These are phyloP conservation scores for Scolopax bukidnonensis DNA, from an alignment of 2,797 vertebrate genomes.

Conservation along the genomic window DNA sequence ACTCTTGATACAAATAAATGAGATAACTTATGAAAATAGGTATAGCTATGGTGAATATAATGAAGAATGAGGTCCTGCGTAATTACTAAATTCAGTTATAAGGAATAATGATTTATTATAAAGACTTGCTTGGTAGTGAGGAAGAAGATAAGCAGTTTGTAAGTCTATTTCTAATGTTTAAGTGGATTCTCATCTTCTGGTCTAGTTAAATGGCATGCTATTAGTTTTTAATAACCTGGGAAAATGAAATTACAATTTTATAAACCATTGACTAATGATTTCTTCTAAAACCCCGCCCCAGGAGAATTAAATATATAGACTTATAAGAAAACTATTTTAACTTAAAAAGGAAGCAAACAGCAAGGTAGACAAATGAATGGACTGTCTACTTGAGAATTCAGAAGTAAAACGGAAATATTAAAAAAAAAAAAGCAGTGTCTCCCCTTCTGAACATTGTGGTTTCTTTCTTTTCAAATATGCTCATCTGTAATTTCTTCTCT, in stretches of 20 bases:
- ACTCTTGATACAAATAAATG: constrained; percentile 43
- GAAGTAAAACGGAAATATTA: not conserved
- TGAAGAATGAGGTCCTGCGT: constrained; percentile 8
- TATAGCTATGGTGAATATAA: constrained; percentile 19
- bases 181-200: constrained; percentile 12
- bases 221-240: constrained; percentile 49
- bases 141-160: not conserved
- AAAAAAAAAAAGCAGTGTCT: not conserved
- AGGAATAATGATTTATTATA: constrained; percentile 28
- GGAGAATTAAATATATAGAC: not conserved
- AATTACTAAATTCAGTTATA: constrained; percentile 21
- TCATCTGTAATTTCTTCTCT: not conserved
- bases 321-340: not conserved
- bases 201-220: constrained; percentile 46
- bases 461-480: not conserved
- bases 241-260: constrained; percentile 36
- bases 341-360: not conserved
- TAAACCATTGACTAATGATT: constrained; percentile 31
- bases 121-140: not conserved
- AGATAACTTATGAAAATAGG: constrained; percentile 26
- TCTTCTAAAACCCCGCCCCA: not conserved
- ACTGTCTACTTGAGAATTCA: not conserved
- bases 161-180: constrained; percentile 25
- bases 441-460: not conserved
- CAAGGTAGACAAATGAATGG: not conserved